phyloP scores from a whole-genome alignment of 2,888 invertebrate genomes.

The Lumbricus terrestris region DNA sequence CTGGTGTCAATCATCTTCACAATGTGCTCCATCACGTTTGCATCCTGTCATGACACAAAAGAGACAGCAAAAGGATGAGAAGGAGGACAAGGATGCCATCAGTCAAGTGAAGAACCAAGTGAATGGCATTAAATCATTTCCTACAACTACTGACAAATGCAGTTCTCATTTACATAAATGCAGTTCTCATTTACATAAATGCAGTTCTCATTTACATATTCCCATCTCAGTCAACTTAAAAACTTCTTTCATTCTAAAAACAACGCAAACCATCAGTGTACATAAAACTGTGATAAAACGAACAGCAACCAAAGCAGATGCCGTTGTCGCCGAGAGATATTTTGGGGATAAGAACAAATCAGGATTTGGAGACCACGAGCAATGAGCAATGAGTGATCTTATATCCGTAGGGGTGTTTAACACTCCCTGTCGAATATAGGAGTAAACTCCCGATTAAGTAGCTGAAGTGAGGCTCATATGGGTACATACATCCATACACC shows the following conservation, averaged over 20 bases:
- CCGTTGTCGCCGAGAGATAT: too few species aligned
- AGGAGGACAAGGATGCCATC: too few species aligned
- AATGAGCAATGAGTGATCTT: too few species aligned
- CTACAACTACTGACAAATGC: not conserved
- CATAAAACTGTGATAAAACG: not conserved
- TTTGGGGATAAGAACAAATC: too few species aligned
- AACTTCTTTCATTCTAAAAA: not conserved
- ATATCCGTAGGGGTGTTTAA: too few species aligned
- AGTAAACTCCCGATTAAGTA: too few species aligned
- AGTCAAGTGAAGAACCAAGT: too few species aligned
- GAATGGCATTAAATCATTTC: too few species aligned
- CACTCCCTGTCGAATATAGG: too few species aligned
- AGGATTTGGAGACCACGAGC: too few species aligned
- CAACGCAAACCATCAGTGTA: not conserved
- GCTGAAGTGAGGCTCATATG: too few species aligned
- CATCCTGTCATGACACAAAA: constrained; percentile 46
- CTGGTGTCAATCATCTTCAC: constrained; percentile 66
- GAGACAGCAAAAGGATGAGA: not conserved
- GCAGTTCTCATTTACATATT: too few species aligned
- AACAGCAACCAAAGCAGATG: constrained; percentile 31
- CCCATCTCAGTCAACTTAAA: not conserved
- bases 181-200: not conserved
- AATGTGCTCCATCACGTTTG: constrained; percentile 66
- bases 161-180: not conserved
- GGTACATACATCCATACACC: not conserved